A percentile compares a stretch with the other conserved stretches of the same genome.
Conservation (phyloP, 2,888 invertebrate genomes). For the Ophioninae sp. region DNA sequence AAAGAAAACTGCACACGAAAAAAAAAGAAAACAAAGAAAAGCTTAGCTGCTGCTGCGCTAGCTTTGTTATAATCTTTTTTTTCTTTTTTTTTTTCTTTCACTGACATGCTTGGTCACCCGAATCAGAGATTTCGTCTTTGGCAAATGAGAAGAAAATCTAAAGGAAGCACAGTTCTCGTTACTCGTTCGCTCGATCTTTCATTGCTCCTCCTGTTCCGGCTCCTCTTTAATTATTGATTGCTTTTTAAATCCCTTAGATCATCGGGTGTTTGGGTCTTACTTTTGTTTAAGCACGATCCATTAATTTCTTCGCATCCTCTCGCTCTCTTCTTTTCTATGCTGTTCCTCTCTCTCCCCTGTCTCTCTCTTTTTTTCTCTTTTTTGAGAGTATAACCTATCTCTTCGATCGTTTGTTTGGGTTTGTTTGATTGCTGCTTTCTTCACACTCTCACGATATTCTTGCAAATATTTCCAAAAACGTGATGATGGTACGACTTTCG, state of each 20-base stretch:
- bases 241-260: conserved; percentile 35
- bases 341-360: background rate
- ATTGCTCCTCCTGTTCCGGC: conserved; percentile 48
- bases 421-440: conserved; percentile 40
- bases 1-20: conserved; percentile 40
- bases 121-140: conserved; percentile 35
- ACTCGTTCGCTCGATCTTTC: conserved; percentile 57
- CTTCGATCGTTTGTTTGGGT: conserved; percentile 21
- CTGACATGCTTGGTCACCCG: conserved; percentile 37
- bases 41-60: conserved; percentile 76
- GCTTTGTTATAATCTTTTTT: conserved; percentile 38
- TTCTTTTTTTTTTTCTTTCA: conserved; percentile 16
- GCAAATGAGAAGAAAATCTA: conserved; percentile 3
- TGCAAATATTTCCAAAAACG: background rate
- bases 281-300: conserved; percentile 38
- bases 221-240: conserved; percentile 42
- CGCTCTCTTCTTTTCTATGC: background rate
- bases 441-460: conserved; percentile 11
- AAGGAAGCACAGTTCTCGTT: conserved; percentile 51
- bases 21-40: conserved; percentile 57
- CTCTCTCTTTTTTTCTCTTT: background rate
- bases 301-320: conserved; percentile 17
- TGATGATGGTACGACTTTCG: background rate
- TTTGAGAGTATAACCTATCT: conserved; percentile 26
- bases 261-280: conserved; percentile 9